These are phyloP conservation scores for Etheostoma nigrum DNA, from an alignment of 2,797 vertebrate genomes.

Conservation along the genomic window DNA sequence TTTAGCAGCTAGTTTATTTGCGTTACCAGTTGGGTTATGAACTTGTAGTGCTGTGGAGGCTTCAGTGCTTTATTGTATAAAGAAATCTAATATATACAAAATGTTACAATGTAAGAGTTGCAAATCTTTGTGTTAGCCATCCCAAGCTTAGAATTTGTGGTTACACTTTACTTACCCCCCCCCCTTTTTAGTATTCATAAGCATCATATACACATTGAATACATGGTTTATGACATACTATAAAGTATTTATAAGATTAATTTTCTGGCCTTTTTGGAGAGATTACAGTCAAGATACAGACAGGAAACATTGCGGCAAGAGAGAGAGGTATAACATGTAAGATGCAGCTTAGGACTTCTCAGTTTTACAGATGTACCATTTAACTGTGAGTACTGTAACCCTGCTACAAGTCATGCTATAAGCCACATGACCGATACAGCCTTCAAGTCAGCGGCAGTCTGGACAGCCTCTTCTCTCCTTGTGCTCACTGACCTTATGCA, in stretches of 20 bases:
- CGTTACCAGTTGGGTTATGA: background rate
- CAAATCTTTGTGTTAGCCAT: background rate
- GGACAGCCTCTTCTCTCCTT: constrained; percentile 27
- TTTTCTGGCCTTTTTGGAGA: background rate
- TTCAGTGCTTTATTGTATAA: background rate
- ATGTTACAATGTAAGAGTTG: constrained; percentile 4
- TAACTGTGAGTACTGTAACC: constrained; percentile 11
- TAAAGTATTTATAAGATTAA: background rate
- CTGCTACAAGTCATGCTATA: constrained; percentile 41
- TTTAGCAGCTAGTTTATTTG: constrained; percentile 3
- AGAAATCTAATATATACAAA: background rate
- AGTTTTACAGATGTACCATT: constrained; percentile 2
- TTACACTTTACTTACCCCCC: background rate
- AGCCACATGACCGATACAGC: constrained; percentile 64
- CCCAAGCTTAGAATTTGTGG: background rate
- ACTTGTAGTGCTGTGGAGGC: background rate
- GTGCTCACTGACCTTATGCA: constrained; percentile 40
- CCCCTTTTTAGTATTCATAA: background rate
- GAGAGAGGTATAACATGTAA: background rate
- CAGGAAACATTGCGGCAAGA: background rate
- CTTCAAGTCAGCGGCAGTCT: constrained; percentile 27
- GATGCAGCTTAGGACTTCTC: background rate
- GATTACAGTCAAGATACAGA: background rate
- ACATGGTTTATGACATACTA: background rate
- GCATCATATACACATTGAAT: background rate